Evolutionary conservation across 2,797 vertebrate species (phyloP), one percentile per base, ranked within the genome.

Genomic region (Luscinia luscinia): DNA sequence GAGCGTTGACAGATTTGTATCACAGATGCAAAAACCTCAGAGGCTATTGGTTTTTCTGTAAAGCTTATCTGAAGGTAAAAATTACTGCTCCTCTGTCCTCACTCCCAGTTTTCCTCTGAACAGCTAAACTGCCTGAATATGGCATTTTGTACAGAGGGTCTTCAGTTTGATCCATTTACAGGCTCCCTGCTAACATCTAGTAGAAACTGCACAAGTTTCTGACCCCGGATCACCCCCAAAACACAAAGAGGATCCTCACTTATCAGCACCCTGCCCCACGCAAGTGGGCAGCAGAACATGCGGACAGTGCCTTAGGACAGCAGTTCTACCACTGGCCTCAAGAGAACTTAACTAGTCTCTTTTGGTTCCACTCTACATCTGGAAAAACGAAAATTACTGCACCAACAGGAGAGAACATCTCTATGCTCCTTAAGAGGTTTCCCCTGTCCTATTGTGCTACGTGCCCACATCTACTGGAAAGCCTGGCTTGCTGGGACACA

Each of bases 331-430:
- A 20, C 87, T 83, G 75, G 45, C 78, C 67, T 82, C 1, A 0
- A 69, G 28, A 88, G 30, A 54, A 66, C 15, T 4, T 27, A 27
- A 73, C 67, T 15, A 24, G 28, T 64, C 58, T 59, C 36, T 70
- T 54, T 28, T 26, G 41, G 67, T 69, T 45, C 38, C 4, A 8
- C 46, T 22, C 4, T 40, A 27, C 21, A 8, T 67, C 68, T 51
- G 46, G 38, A 66, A 85, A 80, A 94, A 46, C 1, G 2, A 92
- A 92, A 84, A 78, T 62, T 59, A 83, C 34, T 0, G 1, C 87
- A 40, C 6, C 28, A 67, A 49, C 30, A 91, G 72, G 90, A 95
- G 70, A 92, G 62, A 83, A 80, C 30, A 36, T 45, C 51, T 4
- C 26, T 21, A 1, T 9, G 18, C 15, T 87, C 24, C 38, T 88